Percentiles rank a stretch among this genome's conserved stretches.
Evolutionary conservation across 2,113 vertebrate genomes (phyloP).

Genomic region (Rhynchomys soricoides): DNA sequence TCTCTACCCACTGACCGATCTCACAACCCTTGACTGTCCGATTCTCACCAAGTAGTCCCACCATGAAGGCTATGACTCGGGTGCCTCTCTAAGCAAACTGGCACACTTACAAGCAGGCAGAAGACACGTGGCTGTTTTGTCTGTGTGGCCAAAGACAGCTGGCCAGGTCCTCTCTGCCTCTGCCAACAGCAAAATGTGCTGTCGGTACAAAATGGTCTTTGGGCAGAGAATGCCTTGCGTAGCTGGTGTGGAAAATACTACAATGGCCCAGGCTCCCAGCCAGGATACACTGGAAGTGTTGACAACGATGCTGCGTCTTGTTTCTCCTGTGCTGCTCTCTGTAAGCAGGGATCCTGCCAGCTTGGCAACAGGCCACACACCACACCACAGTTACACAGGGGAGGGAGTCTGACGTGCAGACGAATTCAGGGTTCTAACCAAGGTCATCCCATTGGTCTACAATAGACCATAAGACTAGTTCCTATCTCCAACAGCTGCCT

Average conservation of each 20-base stretch:
- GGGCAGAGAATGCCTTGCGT: neutral
- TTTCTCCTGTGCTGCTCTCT: neutral
- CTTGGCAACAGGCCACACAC: neutral
- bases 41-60: slow-evolving; percentile 93
- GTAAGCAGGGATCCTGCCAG: neutral
- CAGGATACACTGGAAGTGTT: neutral
- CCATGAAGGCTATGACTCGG: slow-evolving; percentile 91
- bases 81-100: slow-evolving; percentile 87
- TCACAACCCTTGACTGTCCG: slow-evolving; percentile 65
- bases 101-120: slow-evolving; percentile 86
- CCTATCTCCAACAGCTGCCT: neutral
- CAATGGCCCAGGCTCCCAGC: neutral
- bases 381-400: neutral
- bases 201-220: neutral
- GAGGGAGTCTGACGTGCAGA: neutral
- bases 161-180: neutral
- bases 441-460: neutral
- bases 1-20: neutral
- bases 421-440: neutral
- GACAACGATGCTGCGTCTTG: neutral
- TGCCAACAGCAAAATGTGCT: slow-evolving; percentile 34
- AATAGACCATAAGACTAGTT: neutral
- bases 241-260: slow-evolving; percentile 2
- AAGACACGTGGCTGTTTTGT: neutral
- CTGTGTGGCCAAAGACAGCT: neutral